Conservation (phyloP, 1,140 invertebrate genomes). For the Orchestia grillus region DNA sequence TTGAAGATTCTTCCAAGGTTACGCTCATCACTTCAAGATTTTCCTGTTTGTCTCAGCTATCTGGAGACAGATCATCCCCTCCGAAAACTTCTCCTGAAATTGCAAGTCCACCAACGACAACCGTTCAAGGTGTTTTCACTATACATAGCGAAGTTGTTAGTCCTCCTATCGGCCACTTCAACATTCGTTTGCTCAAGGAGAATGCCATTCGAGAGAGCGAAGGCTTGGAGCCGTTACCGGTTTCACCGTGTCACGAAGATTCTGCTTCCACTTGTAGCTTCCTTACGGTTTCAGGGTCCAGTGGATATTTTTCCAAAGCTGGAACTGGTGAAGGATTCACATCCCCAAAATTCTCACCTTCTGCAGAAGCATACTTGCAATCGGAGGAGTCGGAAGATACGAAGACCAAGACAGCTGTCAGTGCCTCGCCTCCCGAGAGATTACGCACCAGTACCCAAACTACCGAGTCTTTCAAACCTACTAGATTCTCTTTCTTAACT, state of each 20-base stretch:
- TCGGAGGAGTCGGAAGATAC: slow-evolving; percentile 38
- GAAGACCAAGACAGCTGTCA: not conserved
- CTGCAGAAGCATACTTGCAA: slow-evolving; percentile 43
- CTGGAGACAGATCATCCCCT: slow-evolving; percentile 61
- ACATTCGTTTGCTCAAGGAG: slow-evolving; percentile 66
- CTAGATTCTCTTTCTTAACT: slow-evolving; percentile 67
- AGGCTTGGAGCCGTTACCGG: slow-evolving; percentile 65
- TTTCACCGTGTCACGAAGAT: slow-evolving; percentile 67
- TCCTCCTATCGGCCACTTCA: slow-evolving; percentile 61
- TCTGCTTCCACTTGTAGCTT: slow-evolving; percentile 67
- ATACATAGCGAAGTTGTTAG: slow-evolving; percentile 10
- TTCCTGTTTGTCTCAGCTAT: slow-evolving; percentile 65
- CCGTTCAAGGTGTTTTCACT: slow-evolving; percentile 54
- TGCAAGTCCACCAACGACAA: slow-evolving; percentile 63
- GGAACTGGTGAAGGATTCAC: slow-evolving; percentile 65
- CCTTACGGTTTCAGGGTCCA: slow-evolving; percentile 66
- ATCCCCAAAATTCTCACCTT: slow-evolving; percentile 66
- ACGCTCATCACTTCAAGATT: slow-evolving; percentile 67
- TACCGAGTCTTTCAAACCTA: slow-evolving; percentile 60
- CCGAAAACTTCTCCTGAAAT: slow-evolving; percentile 62
- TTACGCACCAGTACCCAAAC: slow-evolving; percentile 23
- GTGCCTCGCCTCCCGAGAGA: not conserved
- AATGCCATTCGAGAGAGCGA: slow-evolving; percentile 66
- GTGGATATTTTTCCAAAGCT: slow-evolving; percentile 67
- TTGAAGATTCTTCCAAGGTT: slow-evolving; percentile 57